Base-by-base conservation (phyloP, 2,797 vertebrate genomes). In the Acanthornis magna region DNA sequence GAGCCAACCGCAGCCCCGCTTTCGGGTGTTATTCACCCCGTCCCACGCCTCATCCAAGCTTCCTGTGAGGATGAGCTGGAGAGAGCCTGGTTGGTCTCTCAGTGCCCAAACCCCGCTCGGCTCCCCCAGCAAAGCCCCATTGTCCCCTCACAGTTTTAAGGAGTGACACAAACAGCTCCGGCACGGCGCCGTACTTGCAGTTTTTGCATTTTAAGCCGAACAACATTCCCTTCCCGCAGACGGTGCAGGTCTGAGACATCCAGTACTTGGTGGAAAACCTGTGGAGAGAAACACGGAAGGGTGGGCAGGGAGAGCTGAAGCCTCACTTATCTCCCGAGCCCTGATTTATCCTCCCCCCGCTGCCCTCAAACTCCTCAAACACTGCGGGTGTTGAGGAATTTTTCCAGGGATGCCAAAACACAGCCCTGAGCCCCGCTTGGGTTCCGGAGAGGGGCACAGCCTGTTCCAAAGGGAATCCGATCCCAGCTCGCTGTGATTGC, bases 161-260 rank as follows among this genome's bases (percentile, higher is more conserved):
- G 12, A 25, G 50, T 0, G 2, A 2, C 38, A 11, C 48, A 26
- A 29, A 14, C 6, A 16, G 26, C 62, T 60, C 54, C 21, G 3
- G 61, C 53, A 5, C 16, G 13, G 22, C 11, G 38, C 98, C 99
- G 43, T 98, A 99, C 99, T 99, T 99, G 99, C 99, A 99, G 97
- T 99, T 99, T 99, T 99, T 99, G 99, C 99, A 99, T 98, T 99
- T 99, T 97, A 99, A 98, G 98, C 99, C 99, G 84, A 99, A 99
- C 97, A 99, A 98, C 99, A 99, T 99, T 97, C 99, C 99, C 97
- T 99, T 99, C 86, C 99, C 99, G 76, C 99, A 99, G 93, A 99
- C 99, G 8, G 98, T 99, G 97, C 99, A 99, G 7, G 99, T 99
- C 98, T 99, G 99, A 70, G 99, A 99, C 99, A 99, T 99, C 99